These are phyloP conservation scores for Helicoverpa assulta DNA, from an alignment of 2,888 invertebrate genomes.

Conservation along the genomic window DNA sequence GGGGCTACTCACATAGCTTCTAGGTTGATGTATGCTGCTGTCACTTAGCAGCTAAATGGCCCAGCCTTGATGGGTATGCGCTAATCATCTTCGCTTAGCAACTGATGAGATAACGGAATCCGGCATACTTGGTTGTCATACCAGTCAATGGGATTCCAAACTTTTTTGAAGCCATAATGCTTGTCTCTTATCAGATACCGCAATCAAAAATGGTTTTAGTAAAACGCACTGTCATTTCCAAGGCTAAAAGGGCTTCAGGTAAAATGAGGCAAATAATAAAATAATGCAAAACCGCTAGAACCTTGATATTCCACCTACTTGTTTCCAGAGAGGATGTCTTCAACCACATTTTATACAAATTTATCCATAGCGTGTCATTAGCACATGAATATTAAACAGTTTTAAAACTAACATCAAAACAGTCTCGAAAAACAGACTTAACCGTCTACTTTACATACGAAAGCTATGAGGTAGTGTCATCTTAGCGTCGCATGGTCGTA, in stretches of 20 bases:
- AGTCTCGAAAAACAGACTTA: slow-evolving; percentile 40
- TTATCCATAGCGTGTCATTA: slow-evolving; percentile 38
- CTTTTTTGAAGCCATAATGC: neutral
- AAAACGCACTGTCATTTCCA: no score
- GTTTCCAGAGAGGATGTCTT: neutral
- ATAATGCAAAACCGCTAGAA: neutral
- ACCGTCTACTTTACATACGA: slow-evolving; percentile 48
- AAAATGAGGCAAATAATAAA: neutral
- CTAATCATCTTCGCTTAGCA: neutral
- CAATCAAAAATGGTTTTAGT: no score
- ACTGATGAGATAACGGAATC: neutral
- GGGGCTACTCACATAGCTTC: neutral
- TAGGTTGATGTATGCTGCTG: neutral
- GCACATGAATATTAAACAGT: slow-evolving; percentile 45
- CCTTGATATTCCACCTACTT: slow-evolving; percentile 2
- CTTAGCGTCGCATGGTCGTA: slow-evolving; percentile 44
- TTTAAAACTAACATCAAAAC: slow-evolving; percentile 29
- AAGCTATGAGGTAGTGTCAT: slow-evolving; percentile 52
- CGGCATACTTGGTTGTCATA: neutral
- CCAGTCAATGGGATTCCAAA: neutral
- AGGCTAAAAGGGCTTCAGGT: no score
- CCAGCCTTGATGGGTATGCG: neutral
- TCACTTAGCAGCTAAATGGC: neutral
- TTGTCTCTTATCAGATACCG: no score
- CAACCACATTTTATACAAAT: slow-evolving; percentile 25